Evolutionary conservation across 2,888 invertebrate species (phyloP).

Genomic region (Nipponacmea schrenckii): DNA sequence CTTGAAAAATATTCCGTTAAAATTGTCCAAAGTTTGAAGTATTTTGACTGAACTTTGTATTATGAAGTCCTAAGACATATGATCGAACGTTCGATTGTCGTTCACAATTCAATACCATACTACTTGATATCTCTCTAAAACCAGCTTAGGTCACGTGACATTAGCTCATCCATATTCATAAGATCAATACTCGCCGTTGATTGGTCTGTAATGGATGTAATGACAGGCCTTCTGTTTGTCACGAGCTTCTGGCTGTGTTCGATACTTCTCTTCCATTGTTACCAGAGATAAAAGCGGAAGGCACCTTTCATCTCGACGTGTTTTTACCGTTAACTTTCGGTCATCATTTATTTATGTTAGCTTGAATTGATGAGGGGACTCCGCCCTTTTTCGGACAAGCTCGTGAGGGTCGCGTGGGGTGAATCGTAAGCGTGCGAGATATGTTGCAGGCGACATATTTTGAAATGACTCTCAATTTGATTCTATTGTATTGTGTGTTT

Average conservation of each 20-base stretch:
- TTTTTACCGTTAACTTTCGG: too few relatives aligned
- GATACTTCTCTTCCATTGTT: too few relatives aligned
- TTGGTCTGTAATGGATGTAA: not conserved
- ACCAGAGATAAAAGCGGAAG: too few relatives aligned
- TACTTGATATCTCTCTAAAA: not conserved
- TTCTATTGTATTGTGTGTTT: not conserved
- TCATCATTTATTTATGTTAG: too few relatives aligned
- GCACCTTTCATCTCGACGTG: too few relatives aligned
- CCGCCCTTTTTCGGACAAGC: not conserved
- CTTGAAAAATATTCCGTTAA: too few relatives aligned
- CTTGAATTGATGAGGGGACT: not conserved
- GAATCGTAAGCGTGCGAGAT: not conserved
- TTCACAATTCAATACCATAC: not conserved
- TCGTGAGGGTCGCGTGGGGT: slow-evolving; percentile 1
- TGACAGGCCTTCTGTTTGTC: not conserved
- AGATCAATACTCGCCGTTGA: not conserved
- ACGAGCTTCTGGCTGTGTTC: too few relatives aligned
- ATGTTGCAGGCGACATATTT: not conserved
- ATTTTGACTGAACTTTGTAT: too few relatives aligned
- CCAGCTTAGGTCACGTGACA: not conserved
- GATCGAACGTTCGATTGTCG: too few relatives aligned
- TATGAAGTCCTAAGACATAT: too few relatives aligned
- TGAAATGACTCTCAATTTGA: not conserved
- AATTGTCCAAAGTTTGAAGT: too few relatives aligned
- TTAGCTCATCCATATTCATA: not conserved